These are phyloP conservation scores for Romanogobio albipinnatus DNA, from an alignment of 2,113 vertebrate genomes.

Conservation along the genomic window DNA sequence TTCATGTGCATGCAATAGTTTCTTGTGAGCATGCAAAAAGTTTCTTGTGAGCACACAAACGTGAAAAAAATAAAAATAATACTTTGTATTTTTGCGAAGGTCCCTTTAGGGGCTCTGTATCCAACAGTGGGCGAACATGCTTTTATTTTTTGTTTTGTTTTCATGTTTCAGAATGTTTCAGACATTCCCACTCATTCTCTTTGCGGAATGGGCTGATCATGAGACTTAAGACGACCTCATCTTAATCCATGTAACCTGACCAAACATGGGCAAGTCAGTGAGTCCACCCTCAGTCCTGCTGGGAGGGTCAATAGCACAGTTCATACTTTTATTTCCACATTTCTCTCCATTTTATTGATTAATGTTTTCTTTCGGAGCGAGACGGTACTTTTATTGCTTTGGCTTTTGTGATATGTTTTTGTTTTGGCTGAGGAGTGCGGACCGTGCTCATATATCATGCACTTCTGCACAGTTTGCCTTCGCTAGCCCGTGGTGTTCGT, in stretches of 20 bases:
- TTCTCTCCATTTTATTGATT: slow-evolving; percentile 51
- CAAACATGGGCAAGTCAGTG: slow-evolving; percentile 53
- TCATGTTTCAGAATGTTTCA: not conserved
- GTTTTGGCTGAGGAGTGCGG: slow-evolving; percentile 50
- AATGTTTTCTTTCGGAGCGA: slow-evolving; percentile 50
- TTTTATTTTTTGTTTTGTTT: too few species aligned
- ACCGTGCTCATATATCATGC: slow-evolving; percentile 46
- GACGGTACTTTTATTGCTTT: slow-evolving; percentile 53
- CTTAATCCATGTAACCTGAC: slow-evolving; percentile 49
- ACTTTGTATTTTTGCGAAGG: too few species aligned
- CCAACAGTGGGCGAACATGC: too few species aligned
- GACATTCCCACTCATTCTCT: not conserved
- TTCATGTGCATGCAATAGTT: too few species aligned
- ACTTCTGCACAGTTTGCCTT: slow-evolving; percentile 20
- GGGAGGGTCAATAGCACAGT: slow-evolving; percentile 62
- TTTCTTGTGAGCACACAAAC: too few species aligned
- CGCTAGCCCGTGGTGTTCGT: slow-evolving; percentile 27
- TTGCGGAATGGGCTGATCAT: not conserved
- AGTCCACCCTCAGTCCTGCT: slow-evolving; percentile 57
- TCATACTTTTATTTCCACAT: slow-evolving; percentile 53
- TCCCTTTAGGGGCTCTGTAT: too few species aligned
- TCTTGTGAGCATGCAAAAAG: too few species aligned
- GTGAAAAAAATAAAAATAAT: too few species aligned
- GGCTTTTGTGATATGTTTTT: slow-evolving; percentile 49
- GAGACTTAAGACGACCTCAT: slow-evolving; percentile 16